phyloP scores from a whole-genome alignment of 2,888 invertebrate genomes.

The Cosmorhoe ocellata region DNA sequence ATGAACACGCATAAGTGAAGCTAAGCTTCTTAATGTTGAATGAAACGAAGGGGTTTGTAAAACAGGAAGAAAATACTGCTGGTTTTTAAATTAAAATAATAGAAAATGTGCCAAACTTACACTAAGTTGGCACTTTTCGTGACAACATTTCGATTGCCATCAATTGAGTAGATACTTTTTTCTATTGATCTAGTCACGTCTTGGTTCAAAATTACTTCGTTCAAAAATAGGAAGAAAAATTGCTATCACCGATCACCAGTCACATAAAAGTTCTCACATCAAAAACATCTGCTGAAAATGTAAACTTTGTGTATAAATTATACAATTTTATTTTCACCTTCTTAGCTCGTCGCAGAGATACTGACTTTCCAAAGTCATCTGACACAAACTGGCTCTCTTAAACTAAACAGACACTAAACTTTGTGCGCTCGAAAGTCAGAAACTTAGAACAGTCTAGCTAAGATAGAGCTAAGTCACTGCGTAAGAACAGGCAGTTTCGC shows the following conservation, averaged over 20 bases:
- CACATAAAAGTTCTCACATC: conserved; percentile 9
- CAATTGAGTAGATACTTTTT: too few relatives aligned
- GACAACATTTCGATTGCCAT: too few relatives aligned
- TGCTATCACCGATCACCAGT: conserved; percentile 4
- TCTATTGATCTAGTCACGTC: too few relatives aligned
- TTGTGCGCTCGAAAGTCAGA: conserved; percentile 43
- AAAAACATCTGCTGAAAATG: conserved; percentile 32
- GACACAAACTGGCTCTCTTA: conserved; percentile 63
- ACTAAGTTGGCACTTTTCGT: too few relatives aligned
- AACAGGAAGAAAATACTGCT: conserved; percentile 35
- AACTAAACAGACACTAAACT: conserved; percentile 68
- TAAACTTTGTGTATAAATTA: conserved; percentile 22
- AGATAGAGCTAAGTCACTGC: conserved; percentile 15
- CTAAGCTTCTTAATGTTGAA: conserved; percentile 66
- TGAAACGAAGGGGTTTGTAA: conserved; percentile 30
- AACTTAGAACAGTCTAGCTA: conserved; percentile 39
- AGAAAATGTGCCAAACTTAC: not conserved
- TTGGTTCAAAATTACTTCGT: too few relatives aligned
- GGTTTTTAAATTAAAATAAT: conserved; percentile 4
- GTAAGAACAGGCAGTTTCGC: too few relatives aligned
- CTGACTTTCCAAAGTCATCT: conserved; percentile 63
- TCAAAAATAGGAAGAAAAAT: too few relatives aligned
- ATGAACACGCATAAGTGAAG: conserved; percentile 59
- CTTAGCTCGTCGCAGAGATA: conserved; percentile 46
- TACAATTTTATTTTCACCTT: conserved; percentile 46